Conservation (phyloP, 1,140 invertebrate genomes). For the Bilobella aurantiaca region DNA sequence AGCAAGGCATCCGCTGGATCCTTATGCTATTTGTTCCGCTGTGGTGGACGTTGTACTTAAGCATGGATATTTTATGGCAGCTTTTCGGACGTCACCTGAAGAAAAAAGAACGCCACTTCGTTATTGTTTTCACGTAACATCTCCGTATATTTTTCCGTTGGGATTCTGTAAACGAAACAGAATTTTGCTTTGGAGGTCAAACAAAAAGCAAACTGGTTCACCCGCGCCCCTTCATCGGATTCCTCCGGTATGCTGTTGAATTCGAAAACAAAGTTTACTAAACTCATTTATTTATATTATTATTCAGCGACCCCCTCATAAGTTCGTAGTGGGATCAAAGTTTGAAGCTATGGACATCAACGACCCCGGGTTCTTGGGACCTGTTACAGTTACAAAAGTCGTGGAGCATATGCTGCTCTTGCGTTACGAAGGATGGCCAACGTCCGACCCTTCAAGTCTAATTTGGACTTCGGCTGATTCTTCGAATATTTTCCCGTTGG, state of each 20-base stretch:
- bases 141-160: not conserved
- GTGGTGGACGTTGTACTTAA: not conserved
- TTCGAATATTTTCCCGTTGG: conserved; percentile 13
- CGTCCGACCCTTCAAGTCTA: not conserved
- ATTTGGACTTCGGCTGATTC: conserved; percentile 9
- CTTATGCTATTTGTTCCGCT: not conserved
- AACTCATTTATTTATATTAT: not conserved
- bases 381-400: conserved; percentile 4
- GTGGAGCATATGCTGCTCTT: conserved; percentile 7
- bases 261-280: no score
- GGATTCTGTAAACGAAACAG: conserved; percentile 3
- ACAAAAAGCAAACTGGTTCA: not conserved
- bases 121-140: not conserved
- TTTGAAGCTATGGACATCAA: not conserved
- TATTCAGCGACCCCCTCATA: conserved; percentile 1
- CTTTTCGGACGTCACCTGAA: not conserved
- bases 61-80: conserved; percentile 5
- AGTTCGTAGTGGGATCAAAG: conserved; percentile 1
- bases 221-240: not conserved
- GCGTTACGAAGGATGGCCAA: conserved; percentile 4
- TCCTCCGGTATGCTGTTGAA: not conserved
- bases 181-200: not conserved
- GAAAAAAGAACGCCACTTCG: not conserved
- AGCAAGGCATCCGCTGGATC: not conserved
- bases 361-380: not conserved